A percentile compares a stretch with the other conserved stretches of the same genome.
Evolutionary conservation across 2,113 vertebrate genomes (phyloP).

Genomic region (Spheniscus mendiculus): DNA sequence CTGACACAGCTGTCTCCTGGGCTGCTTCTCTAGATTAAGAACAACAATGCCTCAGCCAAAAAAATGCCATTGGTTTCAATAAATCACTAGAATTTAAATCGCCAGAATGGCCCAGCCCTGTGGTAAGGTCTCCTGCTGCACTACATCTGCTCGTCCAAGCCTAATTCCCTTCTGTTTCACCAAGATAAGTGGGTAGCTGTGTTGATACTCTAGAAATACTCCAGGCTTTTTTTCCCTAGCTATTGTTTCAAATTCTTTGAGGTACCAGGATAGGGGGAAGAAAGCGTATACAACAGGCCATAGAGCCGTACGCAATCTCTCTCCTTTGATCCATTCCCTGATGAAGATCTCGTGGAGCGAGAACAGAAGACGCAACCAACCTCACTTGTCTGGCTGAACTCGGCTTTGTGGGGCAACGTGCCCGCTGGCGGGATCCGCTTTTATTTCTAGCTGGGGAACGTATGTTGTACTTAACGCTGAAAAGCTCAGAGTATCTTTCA

Average conservation of each 20-base stretch:
- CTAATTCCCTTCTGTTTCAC: background rate
- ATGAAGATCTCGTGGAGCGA: background rate
- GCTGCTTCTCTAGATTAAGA: background rate
- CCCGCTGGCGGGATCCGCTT: background rate
- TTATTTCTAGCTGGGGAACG: background rate
- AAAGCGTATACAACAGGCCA: background rate
- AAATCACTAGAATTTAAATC: background rate
- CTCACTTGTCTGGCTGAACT: background rate
- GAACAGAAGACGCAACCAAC: background rate
- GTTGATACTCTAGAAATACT: background rate
- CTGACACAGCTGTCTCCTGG: background rate
- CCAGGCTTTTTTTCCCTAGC: background rate
- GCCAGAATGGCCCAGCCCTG: background rate
- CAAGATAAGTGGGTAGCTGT: background rate
- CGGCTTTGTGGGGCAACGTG: fast-evolving
- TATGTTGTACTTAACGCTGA: background rate
- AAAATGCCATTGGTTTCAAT: background rate
- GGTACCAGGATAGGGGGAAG: no score
- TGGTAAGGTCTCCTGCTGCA: background rate
- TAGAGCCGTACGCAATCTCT: fast-evolving
- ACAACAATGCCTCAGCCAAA: background rate
- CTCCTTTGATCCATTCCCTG: background rate
- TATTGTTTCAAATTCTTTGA: background rate
- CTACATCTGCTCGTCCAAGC: background rate
- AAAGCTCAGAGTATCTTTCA: background rate